These are phyloP conservation scores for Hystrix brachyura DNA, from an alignment of 2,113 vertebrate genomes.

Conservation along the genomic window DNA sequence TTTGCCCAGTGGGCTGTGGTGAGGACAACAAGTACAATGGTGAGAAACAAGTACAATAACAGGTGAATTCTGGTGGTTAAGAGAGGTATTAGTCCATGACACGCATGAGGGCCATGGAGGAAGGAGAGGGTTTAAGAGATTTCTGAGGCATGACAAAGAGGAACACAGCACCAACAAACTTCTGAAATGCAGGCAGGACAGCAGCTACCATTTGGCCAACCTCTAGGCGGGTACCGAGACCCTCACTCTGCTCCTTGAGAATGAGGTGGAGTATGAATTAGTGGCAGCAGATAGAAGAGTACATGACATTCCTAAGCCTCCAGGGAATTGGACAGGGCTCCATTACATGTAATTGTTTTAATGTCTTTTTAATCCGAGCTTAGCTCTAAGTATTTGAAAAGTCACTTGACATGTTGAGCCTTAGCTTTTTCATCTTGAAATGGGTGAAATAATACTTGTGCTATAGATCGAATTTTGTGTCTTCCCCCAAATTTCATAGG, in stretches of 20 bases:
- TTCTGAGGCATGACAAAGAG: constrained; percentile 34
- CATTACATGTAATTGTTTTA: constrained; percentile 31
- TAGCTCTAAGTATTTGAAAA: constrained; percentile 49
- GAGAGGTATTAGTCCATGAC: background rate
- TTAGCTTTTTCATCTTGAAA: constrained; percentile 55
- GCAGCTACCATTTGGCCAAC: background rate
- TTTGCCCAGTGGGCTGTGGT: background rate
- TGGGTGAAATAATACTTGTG: constrained; percentile 33
- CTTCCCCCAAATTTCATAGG: background rate
- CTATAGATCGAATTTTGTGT: background rate
- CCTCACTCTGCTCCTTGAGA: background rate
- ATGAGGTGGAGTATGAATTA: background rate
- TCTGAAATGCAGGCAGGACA: constrained; percentile 28
- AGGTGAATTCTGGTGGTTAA: background rate
- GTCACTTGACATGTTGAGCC: constrained; percentile 37
- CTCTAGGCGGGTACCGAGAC: background rate
- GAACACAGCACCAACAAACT: background rate
- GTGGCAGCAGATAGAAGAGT: background rate
- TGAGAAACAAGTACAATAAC: background rate
- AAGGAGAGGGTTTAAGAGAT: background rate
- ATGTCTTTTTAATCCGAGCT: constrained; percentile 29
- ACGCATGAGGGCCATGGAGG: background rate
- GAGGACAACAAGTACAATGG: background rate
- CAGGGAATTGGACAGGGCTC: background rate
- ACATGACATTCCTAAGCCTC: background rate